Evolutionary conservation across 2,888 invertebrate genomes (phyloP), one percentile per base, ranked within the genome.

Genomic region (Hanleya hanleyi): DNA sequence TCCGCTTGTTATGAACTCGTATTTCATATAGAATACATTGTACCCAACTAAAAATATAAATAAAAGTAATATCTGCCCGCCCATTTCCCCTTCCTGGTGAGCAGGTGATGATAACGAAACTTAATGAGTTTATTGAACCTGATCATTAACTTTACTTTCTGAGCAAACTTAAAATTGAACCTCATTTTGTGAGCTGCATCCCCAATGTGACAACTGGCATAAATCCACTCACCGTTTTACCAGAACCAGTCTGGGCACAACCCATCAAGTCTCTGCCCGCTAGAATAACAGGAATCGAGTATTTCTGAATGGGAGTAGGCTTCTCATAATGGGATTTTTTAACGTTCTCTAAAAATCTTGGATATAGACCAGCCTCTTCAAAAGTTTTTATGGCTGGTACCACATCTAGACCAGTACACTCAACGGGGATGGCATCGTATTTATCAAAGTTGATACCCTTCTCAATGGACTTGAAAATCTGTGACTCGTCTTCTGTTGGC

Each of bases 231-330:
- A 95, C 95, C 0, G 98, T 98, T 92, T 99, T 99, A 18, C 99
- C 99, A 0, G 98, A 98, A 0, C 99, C 99, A 7, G 99, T 99
- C 90, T 99, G 98, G 0, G 99, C 98, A 87, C 98, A 98, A 0
- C 95, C 97, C 97, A 99, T 98, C 35, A 99, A 90, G 92, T 99
- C 99, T 36, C 97, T 92, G 0, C 95, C 95, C 0, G 88, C 91
- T 90, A 94, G 91, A 36, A 98, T 94, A 36, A 96, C 94, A 0
- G 98, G 98, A 68, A 98, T 94, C 0, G 97, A 94, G 81, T 96
- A 92, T 87, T 97, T 97, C 89, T 99, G 99, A 29, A 99, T 95
- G 0, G 99, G 99, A 0, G 99, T 99, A 0, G 98, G 98, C 77
- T 93, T 94, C 36, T 87, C 86, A 76, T 88, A 90, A 0, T 95